A percentile compares a stretch with the other conserved stretches of the same genome.
Evolutionary conservation across 2,888 invertebrate genomes (phyloP).

Genomic region (Osmoderma eremita): DNA sequence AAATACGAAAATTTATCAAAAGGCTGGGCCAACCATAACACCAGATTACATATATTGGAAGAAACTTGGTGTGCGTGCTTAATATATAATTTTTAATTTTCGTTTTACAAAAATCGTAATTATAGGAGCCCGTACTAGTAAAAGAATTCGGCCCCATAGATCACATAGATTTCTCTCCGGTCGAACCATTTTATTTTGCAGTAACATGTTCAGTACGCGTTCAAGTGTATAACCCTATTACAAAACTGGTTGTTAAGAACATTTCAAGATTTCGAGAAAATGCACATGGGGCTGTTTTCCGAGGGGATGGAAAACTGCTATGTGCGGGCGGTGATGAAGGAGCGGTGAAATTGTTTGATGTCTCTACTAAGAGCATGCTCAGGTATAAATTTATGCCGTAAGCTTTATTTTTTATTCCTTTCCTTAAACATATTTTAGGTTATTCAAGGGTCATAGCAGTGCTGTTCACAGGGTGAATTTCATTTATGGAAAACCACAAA

Average conservation of each 20-base stretch:
- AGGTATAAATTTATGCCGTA: conserved; percentile 55
- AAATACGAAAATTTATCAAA: conserved; percentile 75
- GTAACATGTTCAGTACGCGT: conserved; percentile 92
- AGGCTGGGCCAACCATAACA: conserved; percentile 74
- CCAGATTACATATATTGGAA: conserved; percentile 90
- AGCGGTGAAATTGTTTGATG: conserved; percentile 88
- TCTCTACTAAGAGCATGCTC: conserved; percentile 81
- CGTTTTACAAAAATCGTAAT: conserved; percentile 34
- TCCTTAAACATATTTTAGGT: conserved; percentile 61
- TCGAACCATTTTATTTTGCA: conserved; percentile 90
- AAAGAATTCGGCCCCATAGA: conserved; percentile 95
- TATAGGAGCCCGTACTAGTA: conserved; percentile 82
- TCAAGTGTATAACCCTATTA: conserved; percentile 86
- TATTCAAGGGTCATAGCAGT: conserved; percentile 86
- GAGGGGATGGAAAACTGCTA: conserved; percentile 83
- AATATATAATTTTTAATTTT: conserved; percentile 15
- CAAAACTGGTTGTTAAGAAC: conserved; percentile 83
- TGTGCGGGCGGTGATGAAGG: conserved; percentile 93
- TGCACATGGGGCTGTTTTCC: conserved; percentile 86
- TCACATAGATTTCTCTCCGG: conserved; percentile 89
- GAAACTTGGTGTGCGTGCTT: conserved; percentile 77
- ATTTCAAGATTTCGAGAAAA: conserved; percentile 83
- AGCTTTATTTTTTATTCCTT: neutral
- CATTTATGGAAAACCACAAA: conserved; percentile 78
- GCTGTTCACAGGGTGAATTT: conserved; percentile 87